phyloP scores from a whole-genome alignment of 2,888 invertebrate genomes.

The Eupithecia exiguata region DNA sequence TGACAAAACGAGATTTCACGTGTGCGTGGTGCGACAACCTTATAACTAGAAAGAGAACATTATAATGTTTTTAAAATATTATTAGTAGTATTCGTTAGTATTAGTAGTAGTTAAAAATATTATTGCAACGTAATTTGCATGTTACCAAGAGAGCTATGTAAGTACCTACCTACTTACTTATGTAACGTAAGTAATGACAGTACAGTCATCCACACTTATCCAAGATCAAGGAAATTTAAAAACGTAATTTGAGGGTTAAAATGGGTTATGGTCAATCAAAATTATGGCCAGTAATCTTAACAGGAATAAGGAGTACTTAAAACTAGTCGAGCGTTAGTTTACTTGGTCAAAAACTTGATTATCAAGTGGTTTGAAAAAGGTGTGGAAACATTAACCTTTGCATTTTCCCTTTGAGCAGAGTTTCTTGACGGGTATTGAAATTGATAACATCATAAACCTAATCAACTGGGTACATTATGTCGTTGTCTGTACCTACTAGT shows the following conservation, averaged over 20 bases:
- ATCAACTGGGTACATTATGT: background rate
- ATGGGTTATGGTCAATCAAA: background rate
- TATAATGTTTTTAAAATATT: no score
- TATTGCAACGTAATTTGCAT: constrained; percentile 34
- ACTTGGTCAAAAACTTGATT: background rate
- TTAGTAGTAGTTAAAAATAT: constrained; percentile 34
- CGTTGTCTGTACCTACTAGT: background rate
- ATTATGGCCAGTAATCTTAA: background rate
- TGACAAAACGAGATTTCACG: background rate
- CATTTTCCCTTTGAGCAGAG: background rate
- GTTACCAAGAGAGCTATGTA: constrained; percentile 14
- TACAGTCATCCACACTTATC: constrained; percentile 4
- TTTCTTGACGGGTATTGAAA: background rate
- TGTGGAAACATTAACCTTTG: background rate
- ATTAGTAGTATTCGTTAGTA: no score
- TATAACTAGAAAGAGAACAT: constrained; percentile 20
- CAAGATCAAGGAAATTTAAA: background rate
- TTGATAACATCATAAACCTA: background rate
- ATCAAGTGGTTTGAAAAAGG: background rate
- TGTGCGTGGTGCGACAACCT: constrained; percentile 3
- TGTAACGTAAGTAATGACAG: background rate
- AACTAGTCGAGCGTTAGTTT: background rate
- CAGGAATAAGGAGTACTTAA: background rate
- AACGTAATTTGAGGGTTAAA: background rate
- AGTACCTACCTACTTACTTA: background rate